Conservation (phyloP, 2,888 invertebrate genomes). For the Archaeoteleia sp. region DNA sequence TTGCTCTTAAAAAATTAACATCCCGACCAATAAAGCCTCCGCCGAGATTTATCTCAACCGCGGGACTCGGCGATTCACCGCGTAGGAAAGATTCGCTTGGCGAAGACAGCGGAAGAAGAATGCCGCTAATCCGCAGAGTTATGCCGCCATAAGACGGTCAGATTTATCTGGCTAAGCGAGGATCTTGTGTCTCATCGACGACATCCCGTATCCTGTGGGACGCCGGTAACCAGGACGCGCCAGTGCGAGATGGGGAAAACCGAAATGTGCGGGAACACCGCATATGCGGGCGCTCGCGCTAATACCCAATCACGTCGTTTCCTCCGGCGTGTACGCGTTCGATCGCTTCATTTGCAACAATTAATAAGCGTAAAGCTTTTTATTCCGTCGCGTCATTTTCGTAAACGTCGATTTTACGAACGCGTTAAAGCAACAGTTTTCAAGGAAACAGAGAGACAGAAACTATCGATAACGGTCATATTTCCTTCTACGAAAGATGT, state of each 20-base stretch:
- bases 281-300: conserved; percentile 55
- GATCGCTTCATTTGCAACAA: conserved; percentile 61
- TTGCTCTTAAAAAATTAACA: conserved; percentile 50
- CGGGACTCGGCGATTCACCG: conserved; percentile 25
- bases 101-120: conserved; percentile 59
- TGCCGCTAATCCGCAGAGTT: conserved; percentile 72
- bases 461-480: no score
- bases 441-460: no score
- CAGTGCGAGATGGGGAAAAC: conserved; percentile 18
- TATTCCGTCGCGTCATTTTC: conserved; percentile 22
- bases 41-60: conserved; percentile 48
- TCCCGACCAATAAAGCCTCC: conserved; percentile 45
- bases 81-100: conserved; percentile 19
- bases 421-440: background rate
- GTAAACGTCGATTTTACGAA: conserved; percentile 17
- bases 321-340: conserved; percentile 59
- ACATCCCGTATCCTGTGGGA: conserved; percentile 54
- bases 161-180: conserved; percentile 73
- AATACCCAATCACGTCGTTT: conserved; percentile 67
- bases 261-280: conserved; percentile 45
- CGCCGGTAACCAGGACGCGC: conserved; percentile 41
- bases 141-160: conserved; percentile 72
- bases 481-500: no score
- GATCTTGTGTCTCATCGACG: conserved; percentile 40
- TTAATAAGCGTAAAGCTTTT: conserved; percentile 54